Evolutionary conservation across 2,888 invertebrate species (phyloP).

Genomic region (Atethmia centrago): DNA sequence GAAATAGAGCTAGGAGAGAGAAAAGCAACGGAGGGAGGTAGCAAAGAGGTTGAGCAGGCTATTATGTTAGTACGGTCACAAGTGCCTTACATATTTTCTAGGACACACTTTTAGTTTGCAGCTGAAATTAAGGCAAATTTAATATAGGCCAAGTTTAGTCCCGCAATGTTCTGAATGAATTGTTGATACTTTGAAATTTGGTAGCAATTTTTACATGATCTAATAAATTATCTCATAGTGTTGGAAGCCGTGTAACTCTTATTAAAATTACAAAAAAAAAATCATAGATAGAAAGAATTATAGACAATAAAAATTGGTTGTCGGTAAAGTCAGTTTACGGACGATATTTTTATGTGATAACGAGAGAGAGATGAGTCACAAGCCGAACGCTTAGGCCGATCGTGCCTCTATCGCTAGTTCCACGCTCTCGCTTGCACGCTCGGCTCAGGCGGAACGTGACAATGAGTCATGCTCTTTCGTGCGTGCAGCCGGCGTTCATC

Average conservation of each 20-base stretch:
- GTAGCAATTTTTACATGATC: not conserved
- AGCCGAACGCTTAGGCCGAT: too few species aligned
- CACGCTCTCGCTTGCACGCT: too few species aligned
- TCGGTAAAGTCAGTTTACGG: too few species aligned
- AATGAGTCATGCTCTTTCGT: too few species aligned
- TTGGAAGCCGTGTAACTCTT: not conserved
- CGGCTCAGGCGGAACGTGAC: too few species aligned
- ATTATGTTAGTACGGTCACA: constrained; percentile 49
- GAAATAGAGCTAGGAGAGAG: not conserved
- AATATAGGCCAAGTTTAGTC: constrained; percentile 19
- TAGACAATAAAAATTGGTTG: too few species aligned
- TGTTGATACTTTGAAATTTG: constrained; percentile 1
- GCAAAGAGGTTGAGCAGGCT: constrained; percentile 30
- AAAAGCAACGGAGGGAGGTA: not conserved
- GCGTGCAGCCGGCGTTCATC: too few species aligned
- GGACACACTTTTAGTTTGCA: constrained; percentile 47
- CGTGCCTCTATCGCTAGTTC: too few species aligned
- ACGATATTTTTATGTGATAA: too few species aligned
- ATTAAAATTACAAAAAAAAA: too few species aligned
- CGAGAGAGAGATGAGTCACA: too few species aligned
- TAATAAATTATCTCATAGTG: not conserved
- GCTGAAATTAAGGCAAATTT: constrained; percentile 43
- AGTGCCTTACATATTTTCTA: constrained; percentile 58
- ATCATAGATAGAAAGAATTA: too few species aligned
- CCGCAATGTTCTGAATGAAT: constrained; percentile 1